Percentiles rank a stretch among this genome's conserved stretches.
Evolutionary conservation across 2,113 vertebrate genomes (phyloP).

Genomic region (Dasypus novemcinctus): DNA sequence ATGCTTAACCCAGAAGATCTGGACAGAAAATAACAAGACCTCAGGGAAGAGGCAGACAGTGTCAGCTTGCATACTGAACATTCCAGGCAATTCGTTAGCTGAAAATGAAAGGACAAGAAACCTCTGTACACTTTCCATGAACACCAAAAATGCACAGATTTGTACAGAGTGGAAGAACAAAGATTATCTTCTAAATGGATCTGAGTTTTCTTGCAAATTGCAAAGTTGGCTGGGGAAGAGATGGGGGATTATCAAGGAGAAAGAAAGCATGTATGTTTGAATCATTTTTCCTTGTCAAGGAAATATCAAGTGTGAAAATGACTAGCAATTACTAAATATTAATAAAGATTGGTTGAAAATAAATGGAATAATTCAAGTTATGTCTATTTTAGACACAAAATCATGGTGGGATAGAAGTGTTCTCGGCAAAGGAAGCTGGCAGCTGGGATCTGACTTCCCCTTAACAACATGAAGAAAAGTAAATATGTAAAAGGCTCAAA

Average conservation of each 20-base stretch:
- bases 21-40: fast-evolving
- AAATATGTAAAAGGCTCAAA: background rate
- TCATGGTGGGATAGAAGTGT: fast-evolving
- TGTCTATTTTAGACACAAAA: fast-evolving
- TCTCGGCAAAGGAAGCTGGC: fast-evolving
- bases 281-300: background rate
- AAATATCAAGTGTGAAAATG: background rate
- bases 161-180: background rate
- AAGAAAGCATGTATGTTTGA: background rate
- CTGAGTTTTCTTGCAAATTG: background rate
- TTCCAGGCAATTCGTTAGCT: background rate
- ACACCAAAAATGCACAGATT: background rate
- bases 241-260: background rate
- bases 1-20: background rate
- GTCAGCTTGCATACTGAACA: too few species aligned
- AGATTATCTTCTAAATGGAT: background rate
- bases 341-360: background rate
- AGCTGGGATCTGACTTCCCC: background rate
- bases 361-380: too few species aligned
- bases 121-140: background rate
- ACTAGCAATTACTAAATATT: background rate
- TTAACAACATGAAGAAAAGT: background rate
- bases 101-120: background rate
- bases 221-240: background rate
- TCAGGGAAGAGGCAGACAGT: background rate